These are phyloP conservation scores for Drosophila lacicola DNA, from an alignment of 2,888 invertebrate species.

Conservation along the genomic window DNA sequence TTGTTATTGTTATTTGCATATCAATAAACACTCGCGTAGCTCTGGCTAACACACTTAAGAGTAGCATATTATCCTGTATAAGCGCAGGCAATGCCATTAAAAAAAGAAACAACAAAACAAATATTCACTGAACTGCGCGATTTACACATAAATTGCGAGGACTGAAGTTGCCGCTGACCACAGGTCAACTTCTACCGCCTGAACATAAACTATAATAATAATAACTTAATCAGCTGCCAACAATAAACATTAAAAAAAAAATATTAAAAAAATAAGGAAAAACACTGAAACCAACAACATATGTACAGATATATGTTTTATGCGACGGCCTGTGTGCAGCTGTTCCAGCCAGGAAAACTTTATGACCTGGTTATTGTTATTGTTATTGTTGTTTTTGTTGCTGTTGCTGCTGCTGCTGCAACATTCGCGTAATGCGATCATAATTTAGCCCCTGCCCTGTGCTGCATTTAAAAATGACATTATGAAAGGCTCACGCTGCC, in stretches of 20 bases:
- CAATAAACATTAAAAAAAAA: conserved; percentile 42
- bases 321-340: conserved; percentile 10
- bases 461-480: conserved; percentile 25
- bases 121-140: conserved; percentile 20
- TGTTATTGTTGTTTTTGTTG: conserved; percentile 1
- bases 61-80: conserved; percentile 14
- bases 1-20: conserved; percentile 13
- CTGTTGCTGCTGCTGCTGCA: conserved; percentile 7
- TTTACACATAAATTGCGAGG: conserved; percentile 36
- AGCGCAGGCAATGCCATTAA: conserved; percentile 19
- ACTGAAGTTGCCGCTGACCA: conserved; percentile 12
- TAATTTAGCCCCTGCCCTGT: conserved; percentile 19
- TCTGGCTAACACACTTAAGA: conserved; percentile 12
- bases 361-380: conserved; percentile 1
- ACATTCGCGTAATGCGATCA: conserved; percentile 35
- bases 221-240: conserved; percentile 53
- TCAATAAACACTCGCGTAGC: neutral
- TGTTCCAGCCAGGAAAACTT: conserved; percentile 7
- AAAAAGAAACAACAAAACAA: neutral
- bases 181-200: conserved; percentile 19
- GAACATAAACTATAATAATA: conserved; percentile 53
- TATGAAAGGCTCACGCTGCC: conserved; percentile 21
- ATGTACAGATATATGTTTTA: conserved; percentile 13
- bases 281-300: conserved; percentile 5
- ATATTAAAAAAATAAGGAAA: neutral